A percentile compares a stretch with the other conserved stretches of the same genome.
Evolutionary conservation across 2,113 vertebrate species (phyloP).

Genomic region (Prietella phreatophila): DNA sequence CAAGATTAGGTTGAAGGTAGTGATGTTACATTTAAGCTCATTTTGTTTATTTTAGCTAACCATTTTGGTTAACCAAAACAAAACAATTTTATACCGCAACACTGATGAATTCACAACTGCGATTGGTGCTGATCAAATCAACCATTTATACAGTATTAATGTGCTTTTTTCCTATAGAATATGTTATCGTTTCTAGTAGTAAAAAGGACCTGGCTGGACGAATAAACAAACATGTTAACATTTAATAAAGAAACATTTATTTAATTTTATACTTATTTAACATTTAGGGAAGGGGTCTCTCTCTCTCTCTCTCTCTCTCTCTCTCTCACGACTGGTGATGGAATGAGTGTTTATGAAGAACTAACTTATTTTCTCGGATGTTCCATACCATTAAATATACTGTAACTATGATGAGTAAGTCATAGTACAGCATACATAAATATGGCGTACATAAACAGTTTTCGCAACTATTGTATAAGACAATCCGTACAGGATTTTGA

Average conservation of each 20-base stretch:
- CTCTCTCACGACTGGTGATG: not conserved
- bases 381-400: too few relatives aligned
- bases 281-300: not conserved
- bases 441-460: too few relatives aligned
- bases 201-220: not conserved
- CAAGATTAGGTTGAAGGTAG: not conserved
- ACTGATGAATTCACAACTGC: not conserved
- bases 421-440: too few relatives aligned
- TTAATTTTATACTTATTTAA: not conserved
- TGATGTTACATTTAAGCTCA: not conserved
- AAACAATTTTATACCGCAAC: not conserved
- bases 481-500: too few relatives aligned
- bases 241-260: not conserved
- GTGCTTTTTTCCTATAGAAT: too few relatives aligned
- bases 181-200: not conserved
- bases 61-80: not conserved
- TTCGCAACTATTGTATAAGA: too few relatives aligned
- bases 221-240: too few relatives aligned
- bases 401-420: too few relatives aligned
- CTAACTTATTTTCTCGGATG: too few relatives aligned
- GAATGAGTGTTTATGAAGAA: too few relatives aligned
- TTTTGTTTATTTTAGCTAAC: not conserved
- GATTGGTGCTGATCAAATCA: not conserved
- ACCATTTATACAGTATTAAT: not conserved
- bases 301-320: not conserved